Conservation (phyloP, 2,797 vertebrate genomes). For the Sebastes matsubarae region DNA sequence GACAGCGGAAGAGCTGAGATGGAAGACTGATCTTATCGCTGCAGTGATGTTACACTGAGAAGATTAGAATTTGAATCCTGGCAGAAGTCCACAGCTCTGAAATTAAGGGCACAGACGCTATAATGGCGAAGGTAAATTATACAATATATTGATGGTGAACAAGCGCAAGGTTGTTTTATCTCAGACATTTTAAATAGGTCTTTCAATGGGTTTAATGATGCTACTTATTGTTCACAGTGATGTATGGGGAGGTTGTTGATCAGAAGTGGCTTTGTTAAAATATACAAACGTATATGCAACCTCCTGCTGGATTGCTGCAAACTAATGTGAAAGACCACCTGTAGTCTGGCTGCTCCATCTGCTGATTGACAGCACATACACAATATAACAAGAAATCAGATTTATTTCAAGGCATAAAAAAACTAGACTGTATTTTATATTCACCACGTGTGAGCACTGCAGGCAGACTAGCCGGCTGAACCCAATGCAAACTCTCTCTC, state of each 20-base stretch:
- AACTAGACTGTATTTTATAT: conserved; percentile 20
- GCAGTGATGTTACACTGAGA: conserved; percentile 59
- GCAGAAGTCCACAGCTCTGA: conserved; percentile 41
- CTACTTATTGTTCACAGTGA: conserved; percentile 9
- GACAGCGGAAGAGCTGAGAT: conserved; percentile 66
- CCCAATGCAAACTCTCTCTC: conserved; percentile 17
- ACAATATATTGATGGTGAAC: neutral
- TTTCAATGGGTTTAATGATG: conserved; percentile 32
- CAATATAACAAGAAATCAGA: conserved; percentile 8
- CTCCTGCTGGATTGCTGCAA: neutral
- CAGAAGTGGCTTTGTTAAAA: neutral
- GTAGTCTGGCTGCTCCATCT: conserved; percentile 22
- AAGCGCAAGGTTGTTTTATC: conserved; percentile 5
- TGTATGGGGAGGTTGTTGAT: neutral
- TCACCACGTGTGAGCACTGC: conserved; percentile 27
- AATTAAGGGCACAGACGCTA: conserved; percentile 40
- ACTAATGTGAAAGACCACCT: neutral
- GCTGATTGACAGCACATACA: conserved; percentile 35
- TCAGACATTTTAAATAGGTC: conserved; percentile 9
- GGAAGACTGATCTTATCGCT: conserved; percentile 66
- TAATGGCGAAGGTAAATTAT: conserved; percentile 25
- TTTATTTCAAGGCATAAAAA: conserved; percentile 22
- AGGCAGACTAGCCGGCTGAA: conserved; percentile 7
- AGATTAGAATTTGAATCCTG: conserved; percentile 67
- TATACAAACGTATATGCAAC: neutral